phyloP scores from a whole-genome alignment of 2,888 invertebrate genomes.

The Eupithecia tripunctaria region DNA sequence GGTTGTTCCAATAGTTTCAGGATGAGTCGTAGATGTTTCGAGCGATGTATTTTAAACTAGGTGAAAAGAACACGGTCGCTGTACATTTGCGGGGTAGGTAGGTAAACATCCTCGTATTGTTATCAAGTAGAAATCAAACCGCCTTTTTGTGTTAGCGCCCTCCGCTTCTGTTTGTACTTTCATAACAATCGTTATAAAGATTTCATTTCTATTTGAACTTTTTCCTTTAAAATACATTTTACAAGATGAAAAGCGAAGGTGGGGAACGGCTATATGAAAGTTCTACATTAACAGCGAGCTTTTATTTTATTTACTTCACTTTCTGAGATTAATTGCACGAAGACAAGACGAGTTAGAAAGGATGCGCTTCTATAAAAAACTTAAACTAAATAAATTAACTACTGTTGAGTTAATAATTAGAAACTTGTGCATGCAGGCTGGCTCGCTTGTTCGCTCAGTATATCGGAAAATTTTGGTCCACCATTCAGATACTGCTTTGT shows the following conservation, averaged over 20 bases:
- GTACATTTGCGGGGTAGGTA: slow-evolving; percentile 9
- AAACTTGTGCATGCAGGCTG: neutral
- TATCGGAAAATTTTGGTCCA: neutral
- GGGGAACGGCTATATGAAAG: neutral
- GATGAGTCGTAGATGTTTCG: neutral
- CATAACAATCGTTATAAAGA: slow-evolving; percentile 36
- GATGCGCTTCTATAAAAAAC: neutral
- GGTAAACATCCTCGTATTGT: slow-evolving; percentile 59
- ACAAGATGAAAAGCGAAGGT: slow-evolving; percentile 24
- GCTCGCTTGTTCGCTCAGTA: neutral
- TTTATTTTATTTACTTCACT: neutral
- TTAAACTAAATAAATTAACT: neutral
- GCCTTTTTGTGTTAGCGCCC: slow-evolving; percentile 69
- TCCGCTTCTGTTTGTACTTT: slow-evolving; percentile 53
- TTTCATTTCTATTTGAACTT: slow-evolving; percentile 27
- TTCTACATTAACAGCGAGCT: neutral
- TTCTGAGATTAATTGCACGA: neutral
- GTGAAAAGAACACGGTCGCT: neutral
- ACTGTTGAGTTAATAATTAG: too few relatives aligned
- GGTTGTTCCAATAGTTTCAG: neutral
- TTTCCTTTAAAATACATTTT: slow-evolving; percentile 24
- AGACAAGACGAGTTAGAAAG: neutral
- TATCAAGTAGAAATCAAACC: slow-evolving; percentile 74
- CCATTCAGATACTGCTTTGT: neutral
- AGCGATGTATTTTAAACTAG: slow-evolving; percentile 22